Evolutionary conservation across 2,888 invertebrate genomes (phyloP).

Genomic region (Cataglyphis livida): DNA sequence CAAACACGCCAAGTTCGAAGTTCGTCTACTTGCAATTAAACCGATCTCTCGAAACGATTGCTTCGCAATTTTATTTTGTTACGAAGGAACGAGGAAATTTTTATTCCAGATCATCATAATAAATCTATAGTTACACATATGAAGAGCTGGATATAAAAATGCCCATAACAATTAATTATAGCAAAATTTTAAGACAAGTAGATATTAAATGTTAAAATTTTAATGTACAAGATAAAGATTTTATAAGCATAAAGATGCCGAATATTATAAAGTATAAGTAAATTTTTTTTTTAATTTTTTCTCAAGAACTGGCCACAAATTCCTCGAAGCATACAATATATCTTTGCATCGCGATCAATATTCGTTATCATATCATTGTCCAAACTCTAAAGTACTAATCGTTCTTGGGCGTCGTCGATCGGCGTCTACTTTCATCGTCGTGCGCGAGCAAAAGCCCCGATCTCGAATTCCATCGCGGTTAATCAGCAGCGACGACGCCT

Average conservation of each 20-base stretch:
- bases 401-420: background rate
- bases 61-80: background rate
- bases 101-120: background rate
- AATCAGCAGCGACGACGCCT: conserved; percentile 46
- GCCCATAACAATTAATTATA: background rate
- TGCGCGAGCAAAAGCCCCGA: conserved; percentile 6
- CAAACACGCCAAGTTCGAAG: conserved; percentile 64
- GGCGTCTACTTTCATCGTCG: conserved; percentile 14
- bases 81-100: background rate
- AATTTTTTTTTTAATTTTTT: background rate
- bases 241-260: background rate
- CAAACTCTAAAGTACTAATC: conserved; percentile 13
- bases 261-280: background rate
- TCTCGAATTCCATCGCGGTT: conserved; percentile 38
- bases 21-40: conserved; percentile 29
- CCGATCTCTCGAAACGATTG: conserved; percentile 9
- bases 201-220: background rate
- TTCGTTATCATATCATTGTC: background rate
- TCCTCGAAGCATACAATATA: background rate
- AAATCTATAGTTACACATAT: background rate
- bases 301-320: background rate
- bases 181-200: background rate
- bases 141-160: background rate
- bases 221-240: background rate
- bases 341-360: background rate